Evolutionary conservation across 2,888 invertebrate genomes (phyloP), one percentile per base, ranked within the genome.

Genomic region (Cancer borealis): DNA sequence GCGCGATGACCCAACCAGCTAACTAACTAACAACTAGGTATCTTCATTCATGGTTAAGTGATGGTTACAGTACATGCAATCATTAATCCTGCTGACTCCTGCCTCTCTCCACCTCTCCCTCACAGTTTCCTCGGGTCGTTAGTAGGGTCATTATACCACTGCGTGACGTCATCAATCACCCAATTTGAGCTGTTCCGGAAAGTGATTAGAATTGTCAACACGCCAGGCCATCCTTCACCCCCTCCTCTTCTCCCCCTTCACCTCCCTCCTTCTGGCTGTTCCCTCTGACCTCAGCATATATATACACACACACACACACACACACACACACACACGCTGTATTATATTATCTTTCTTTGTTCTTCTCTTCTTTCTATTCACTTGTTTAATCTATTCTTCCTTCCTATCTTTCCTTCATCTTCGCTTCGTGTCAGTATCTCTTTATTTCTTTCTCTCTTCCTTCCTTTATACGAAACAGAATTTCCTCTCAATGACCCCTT

Each of bases 171-270:
- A 73, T 73, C 73, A 73, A 73, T 73, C 73, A 73, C 21, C 73
- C 73, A 73, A 73, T 73, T 73, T 21, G 21, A 73, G n/a, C 73
- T 73, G 73, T n/a, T 73, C 73, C n/a, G 14, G 73, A 21, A 73
- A 73, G 73, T 73, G 73, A 73, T 73, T 73, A 73, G 73, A 73
- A 73, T 73, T 73, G 73, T 73, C 73, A 73, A 73, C 73, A 73
- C 73, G 21, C 73, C 73, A 73, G 17, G 26, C 73, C 73, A 73
- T 73, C 73, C 73, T n/a, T 73, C n/a, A 73, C 6, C n/a, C 73
- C 26, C 73, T 26, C n/a, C 73, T 4, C 73, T n/a, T 2, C 1
- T 0, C 49, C 12, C 49, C 8, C 12, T 12, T 12, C 12, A 49
- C 8, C 8, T 2, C 54, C 12, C 12, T 0, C 54, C 73, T 26